Percentiles rank a stretch among this genome's conserved stretches.
Conservation (phyloP, 2,797 vertebrate species). For the Bovichtus diacanthus region DNA sequence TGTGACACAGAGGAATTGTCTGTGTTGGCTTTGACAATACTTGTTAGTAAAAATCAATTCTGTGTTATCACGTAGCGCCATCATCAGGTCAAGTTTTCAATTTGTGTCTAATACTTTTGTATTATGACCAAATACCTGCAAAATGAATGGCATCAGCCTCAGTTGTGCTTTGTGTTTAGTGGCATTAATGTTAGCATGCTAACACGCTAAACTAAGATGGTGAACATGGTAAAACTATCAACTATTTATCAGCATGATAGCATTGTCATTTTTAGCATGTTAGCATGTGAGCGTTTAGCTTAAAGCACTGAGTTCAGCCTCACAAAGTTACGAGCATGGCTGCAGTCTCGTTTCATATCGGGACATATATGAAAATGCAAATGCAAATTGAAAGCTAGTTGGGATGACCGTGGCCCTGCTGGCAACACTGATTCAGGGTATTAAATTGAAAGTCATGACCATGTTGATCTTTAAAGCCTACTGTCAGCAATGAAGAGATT, state of each 20-base stretch:
- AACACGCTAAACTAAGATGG: too few relatives aligned
- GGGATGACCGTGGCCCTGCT: not conserved
- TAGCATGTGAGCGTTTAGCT: not conserved
- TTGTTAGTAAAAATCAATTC: not conserved
- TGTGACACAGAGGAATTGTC: not conserved
- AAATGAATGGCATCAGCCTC: not conserved
- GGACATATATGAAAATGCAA: not conserved
- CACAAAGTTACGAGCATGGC: not conserved
- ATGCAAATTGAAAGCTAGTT: not conserved
- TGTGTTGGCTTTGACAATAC: not conserved
- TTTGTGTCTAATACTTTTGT: not conserved
- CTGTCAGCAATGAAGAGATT: constrained; percentile 59
- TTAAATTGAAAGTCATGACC: constrained; percentile 9
- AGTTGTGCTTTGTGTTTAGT: not conserved
- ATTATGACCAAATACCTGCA: not conserved
- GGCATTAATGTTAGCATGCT: not conserved
- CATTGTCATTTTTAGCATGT: not conserved
- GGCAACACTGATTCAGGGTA: not conserved
- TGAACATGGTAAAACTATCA: not conserved
- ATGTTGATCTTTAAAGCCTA: constrained; percentile 11
- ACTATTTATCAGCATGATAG: not conserved
- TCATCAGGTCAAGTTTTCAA: not conserved
- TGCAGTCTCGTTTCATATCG: not conserved
- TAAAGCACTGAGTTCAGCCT: not conserved
- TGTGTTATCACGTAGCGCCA: not conserved